Evolutionary conservation across 2,888 invertebrate genomes (phyloP), one percentile per base, ranked within the genome.

Genomic region (Tenthredo mesomela): DNA sequence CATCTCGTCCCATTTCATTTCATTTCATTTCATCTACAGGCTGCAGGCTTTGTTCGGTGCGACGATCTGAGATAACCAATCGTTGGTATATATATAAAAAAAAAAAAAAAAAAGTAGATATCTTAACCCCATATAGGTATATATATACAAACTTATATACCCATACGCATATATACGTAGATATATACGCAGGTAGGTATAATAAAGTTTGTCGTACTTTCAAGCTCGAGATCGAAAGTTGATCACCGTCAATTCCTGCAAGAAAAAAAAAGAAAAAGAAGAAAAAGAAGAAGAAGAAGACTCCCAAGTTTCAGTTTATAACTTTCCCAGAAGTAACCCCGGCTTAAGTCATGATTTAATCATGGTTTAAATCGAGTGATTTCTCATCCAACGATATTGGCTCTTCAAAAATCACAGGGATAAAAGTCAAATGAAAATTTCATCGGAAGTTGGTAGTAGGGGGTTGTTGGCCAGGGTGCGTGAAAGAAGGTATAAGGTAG

Each of bases 241-340:
- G 77, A 50, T 77, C 47, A 77, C 33, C 77, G 77, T 50, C 75
- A 47, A 43, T 47, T 47, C n/a, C 47, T 47, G 15, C 25, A 25
- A 47, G 12, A 12, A 9, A 25, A 61, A 1, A 10, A 61, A 10
- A 61, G 10, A 25, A 10, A 10, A 33, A 33, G 33, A 33, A 25
- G 4, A 29, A 61, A 15, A 29, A 33, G 5, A 15, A 29, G 33
- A 25, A 25, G 29, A 77, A 50, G 77, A 54, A 77, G 54, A 77
- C 50, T 77, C 29, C 47, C 7, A 77, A 77, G 47, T 77, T 54
- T 50, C 77, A 77, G 77, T 77, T 77, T 54, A 77, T 33, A 50
- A 77, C 77, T 77, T 50, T 77, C 33, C 18, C 71, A n/a, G 54
- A n/a, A 40, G 43, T 18, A 77, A 37, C 50, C 77, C n/a, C 77